phyloP scores from a whole-genome alignment of 2,113 vertebrate species.

The Mixornis gularis region DNA sequence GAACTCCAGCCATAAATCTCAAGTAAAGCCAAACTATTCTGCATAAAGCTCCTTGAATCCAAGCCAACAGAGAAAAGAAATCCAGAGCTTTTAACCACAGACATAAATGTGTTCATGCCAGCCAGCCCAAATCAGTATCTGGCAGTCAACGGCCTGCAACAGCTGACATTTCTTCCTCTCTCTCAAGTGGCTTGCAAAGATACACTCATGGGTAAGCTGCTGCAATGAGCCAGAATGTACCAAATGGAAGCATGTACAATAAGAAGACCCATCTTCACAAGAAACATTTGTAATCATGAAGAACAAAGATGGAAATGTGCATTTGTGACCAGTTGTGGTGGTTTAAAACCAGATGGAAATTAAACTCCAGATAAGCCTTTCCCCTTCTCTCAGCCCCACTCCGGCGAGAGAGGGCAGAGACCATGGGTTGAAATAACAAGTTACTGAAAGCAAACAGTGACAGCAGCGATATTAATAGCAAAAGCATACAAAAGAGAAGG shows the following conservation, averaged over 20 bases:
- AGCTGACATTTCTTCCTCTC: neutral
- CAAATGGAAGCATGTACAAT: accelerated
- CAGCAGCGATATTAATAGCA: neutral
- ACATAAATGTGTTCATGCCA: neutral
- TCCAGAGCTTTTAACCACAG: slow-evolving; percentile 10
- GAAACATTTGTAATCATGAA: neutral
- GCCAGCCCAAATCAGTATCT: neutral
- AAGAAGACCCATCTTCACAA: neutral
- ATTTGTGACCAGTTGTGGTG: neutral
- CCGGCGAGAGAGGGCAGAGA: accelerated
- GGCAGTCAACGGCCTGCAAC: neutral
- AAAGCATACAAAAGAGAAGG: neutral
- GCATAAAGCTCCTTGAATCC: neutral
- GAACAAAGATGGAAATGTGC: neutral
- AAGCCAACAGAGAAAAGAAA: slow-evolving; percentile 3
- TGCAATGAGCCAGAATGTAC: neutral
- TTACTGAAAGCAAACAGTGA: neutral
- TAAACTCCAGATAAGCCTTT: neutral
- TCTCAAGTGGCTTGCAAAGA: neutral
- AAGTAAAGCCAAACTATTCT: neutral
- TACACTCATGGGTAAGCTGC: neutral
- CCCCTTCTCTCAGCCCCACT: neutral
- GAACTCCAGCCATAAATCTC: neutral
- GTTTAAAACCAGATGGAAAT: neutral
- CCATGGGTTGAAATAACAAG: neutral